Evolutionary conservation across 37 sponge, comb jelly and placozoan genomes (phyloP).

Genomic region (Crambe crambe): DNA sequence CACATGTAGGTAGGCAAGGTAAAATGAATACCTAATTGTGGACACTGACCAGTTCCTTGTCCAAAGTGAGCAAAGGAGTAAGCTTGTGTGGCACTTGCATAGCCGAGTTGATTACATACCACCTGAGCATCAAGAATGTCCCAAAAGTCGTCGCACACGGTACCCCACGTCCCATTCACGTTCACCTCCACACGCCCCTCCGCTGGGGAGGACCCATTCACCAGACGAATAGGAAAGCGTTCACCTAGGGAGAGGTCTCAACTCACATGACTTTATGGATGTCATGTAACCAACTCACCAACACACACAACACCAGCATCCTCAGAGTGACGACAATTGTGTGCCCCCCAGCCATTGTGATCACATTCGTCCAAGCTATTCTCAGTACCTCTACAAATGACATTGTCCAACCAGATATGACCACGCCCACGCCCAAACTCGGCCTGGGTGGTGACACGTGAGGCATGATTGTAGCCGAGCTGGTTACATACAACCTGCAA

Average conservation of each 20-base stretch:
- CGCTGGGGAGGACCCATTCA: conserved; percentile 9
- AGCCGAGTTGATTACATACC: conserved; percentile 64
- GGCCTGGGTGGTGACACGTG: conserved; percentile 8
- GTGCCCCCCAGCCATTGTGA: conserved; percentile 37
- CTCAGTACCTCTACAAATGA: conserved; percentile 64
- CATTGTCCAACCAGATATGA: conserved; percentile 58
- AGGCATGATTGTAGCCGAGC: conserved; percentile 47
- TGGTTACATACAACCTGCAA: conserved; percentile 54
- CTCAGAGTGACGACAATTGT: conserved; percentile 41
- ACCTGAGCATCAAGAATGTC: conserved; percentile 60
- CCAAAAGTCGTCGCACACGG: conserved; percentile 73
- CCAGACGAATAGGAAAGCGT: conserved; percentile 34
- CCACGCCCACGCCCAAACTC: conserved; percentile 67
- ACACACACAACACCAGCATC: conserved; percentile 54
- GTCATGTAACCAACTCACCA: conserved; percentile 5
- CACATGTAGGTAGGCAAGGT: no score
- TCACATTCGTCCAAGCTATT: conserved; percentile 28
- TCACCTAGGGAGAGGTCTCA: no score
- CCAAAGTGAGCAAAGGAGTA: conserved; percentile 23
- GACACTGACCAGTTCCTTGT: conserved; percentile 11
- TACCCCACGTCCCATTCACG: conserved; percentile 66
- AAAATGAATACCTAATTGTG: no score
- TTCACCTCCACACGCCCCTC: conserved; percentile 68
- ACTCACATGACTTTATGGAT: no score
- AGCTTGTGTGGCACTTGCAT: conserved; percentile 18